Conservation (phyloP, 2,888 invertebrate species). For the Mesoligia furuncula region DNA sequence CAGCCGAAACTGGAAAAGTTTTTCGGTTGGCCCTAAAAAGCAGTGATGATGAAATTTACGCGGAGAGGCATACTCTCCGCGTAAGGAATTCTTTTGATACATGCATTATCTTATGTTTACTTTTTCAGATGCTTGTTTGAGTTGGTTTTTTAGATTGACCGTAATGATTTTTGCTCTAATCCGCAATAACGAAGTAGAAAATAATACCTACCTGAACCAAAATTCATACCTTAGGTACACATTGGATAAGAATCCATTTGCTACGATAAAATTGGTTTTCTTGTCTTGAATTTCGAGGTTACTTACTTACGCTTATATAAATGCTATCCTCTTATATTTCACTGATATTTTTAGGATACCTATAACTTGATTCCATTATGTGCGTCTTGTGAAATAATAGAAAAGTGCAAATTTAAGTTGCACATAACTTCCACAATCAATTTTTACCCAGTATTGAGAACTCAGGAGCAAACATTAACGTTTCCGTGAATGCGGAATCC, state of each 20-base stretch:
- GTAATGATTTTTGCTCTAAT: background rate
- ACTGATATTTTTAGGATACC: background rate
- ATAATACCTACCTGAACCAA: background rate
- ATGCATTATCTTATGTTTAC: background rate
- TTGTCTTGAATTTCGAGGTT: background rate
- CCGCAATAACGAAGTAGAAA: background rate
- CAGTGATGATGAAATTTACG: background rate
- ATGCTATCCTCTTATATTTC: background rate
- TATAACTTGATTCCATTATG: background rate
- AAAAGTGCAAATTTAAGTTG: background rate
- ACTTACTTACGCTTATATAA: background rate
- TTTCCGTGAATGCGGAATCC: slow-evolving; percentile 77
- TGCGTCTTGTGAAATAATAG: background rate
- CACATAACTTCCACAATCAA: slow-evolving; percentile 1
- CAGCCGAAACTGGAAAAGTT: background rate
- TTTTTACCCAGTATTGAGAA: slow-evolving; percentile 49
- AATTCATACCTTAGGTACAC: background rate
- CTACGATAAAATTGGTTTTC: background rate
- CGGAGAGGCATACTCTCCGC: no score
- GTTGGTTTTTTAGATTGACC: background rate
- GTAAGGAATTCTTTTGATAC: background rate
- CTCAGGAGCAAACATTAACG: slow-evolving; percentile 63
- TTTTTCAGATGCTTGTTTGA: slow-evolving; percentile 2
- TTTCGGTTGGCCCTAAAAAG: background rate
- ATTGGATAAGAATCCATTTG: background rate